Evolutionary conservation across 2,113 vertebrate species (phyloP).

Genomic region (Neolamprologus devosi): DNA sequence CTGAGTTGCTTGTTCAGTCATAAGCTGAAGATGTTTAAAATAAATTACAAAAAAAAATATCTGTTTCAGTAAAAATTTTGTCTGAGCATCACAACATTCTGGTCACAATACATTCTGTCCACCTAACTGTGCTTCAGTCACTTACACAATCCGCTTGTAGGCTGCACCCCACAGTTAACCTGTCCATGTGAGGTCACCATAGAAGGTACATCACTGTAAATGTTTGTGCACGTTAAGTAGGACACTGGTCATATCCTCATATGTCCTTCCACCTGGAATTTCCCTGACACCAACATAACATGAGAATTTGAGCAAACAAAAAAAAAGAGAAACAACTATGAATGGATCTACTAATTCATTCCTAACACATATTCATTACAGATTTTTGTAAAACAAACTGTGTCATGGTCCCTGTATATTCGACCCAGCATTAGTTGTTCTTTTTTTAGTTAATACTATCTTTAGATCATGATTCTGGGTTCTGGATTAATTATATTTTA

Average conservation of each 20-base stretch:
- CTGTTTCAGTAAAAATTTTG: accelerated
- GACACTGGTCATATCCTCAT: background rate
- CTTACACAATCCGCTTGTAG: background rate
- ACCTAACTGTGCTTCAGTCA: background rate
- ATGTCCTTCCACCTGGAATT: background rate
- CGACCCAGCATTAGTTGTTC: background rate
- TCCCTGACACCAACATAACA: background rate
- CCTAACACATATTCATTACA: background rate
- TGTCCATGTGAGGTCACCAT: background rate
- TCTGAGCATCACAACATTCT: background rate
- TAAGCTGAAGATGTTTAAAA: background rate
- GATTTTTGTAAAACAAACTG: background rate
- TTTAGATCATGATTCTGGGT: background rate
- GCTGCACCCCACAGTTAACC: background rate
- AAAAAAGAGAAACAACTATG: background rate
- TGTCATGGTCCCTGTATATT: background rate
- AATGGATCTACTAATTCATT: background rate
- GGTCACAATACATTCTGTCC: background rate
- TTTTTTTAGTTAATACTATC: background rate
- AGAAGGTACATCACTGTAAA: background rate
- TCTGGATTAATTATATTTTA: background rate
- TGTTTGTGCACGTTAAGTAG: background rate
- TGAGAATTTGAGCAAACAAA: background rate
- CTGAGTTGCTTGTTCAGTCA: background rate
- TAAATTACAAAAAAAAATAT: background rate